Evolutionary conservation across 2,113 vertebrate species (phyloP).

Genomic region (Tursiops truncatus): DNA sequence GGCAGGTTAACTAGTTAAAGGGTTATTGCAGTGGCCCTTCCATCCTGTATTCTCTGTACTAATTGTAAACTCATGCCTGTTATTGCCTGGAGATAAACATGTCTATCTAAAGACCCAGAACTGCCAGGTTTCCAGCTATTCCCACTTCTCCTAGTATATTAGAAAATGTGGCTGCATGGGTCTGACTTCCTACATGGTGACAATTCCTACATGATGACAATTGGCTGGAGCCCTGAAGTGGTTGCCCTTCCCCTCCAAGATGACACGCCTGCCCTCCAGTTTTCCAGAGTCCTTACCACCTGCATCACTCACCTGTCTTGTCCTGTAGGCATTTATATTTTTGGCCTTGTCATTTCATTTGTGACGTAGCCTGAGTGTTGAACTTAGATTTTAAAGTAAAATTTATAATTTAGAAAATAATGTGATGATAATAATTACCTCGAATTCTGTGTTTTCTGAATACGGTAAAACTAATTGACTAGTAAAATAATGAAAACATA

Average conservation of each 20-base stretch:
- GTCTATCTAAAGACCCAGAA: neutral
- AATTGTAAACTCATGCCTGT: neutral
- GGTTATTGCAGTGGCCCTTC: neutral
- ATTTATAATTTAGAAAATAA: conserved; percentile 22
- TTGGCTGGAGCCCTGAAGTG: neutral
- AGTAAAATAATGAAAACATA: conserved; percentile 7
- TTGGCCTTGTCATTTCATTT: conserved; percentile 34
- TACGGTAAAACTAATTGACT: neutral
- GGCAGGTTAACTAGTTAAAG: neutral
- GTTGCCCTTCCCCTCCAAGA: neutral
- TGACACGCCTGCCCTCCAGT: neutral
- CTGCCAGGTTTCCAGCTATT: neutral
- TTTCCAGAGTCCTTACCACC: neutral
- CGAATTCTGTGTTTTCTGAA: conserved; percentile 17
- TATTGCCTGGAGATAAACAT: neutral
- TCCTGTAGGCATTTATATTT: neutral
- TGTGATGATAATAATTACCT: neutral
- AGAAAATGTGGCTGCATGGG: neutral
- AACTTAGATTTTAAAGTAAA: conserved; percentile 23
- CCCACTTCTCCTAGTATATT: neutral
- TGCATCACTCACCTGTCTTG: neutral
- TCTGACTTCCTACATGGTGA: neutral
- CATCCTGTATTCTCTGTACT: neutral
- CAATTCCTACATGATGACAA: neutral
- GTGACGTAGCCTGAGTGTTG: neutral